Evolutionary conservation across 2,888 invertebrate genomes (phyloP).

Genomic region (Trachelus stipa): DNA sequence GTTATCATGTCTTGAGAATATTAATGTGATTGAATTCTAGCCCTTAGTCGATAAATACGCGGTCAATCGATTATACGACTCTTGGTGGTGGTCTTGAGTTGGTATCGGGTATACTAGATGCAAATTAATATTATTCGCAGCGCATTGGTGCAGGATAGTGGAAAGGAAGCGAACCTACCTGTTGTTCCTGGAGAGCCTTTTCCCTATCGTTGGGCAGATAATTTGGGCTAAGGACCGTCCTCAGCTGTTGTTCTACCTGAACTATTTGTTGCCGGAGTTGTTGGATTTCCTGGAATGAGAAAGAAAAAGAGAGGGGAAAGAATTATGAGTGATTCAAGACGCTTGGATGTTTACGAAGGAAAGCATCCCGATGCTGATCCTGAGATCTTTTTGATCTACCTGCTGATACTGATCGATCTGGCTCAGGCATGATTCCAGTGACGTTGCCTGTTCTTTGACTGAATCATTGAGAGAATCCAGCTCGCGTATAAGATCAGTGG

Average conservation of each 20-base stretch:
- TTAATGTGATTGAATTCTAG: not conserved
- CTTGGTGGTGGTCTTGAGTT: slow-evolving; percentile 60
- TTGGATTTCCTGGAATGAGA: slow-evolving; percentile 77
- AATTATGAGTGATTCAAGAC: not conserved
- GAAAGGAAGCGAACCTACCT: slow-evolving; percentile 75
- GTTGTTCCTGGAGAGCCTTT: slow-evolving; percentile 84
- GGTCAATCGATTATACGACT: not conserved
- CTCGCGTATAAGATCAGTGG: slow-evolving; percentile 76
- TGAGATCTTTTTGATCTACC: slow-evolving; percentile 52
- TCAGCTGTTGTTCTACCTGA: slow-evolving; percentile 88
- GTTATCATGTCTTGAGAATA: not conserved
- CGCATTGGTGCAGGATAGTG: slow-evolving; percentile 35
- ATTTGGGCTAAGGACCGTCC: slow-evolving; percentile 84
- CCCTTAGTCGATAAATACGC: not conserved
- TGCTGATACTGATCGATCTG: slow-evolving; percentile 91
- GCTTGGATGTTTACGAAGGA: not conserved
- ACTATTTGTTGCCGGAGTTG: slow-evolving; percentile 85
- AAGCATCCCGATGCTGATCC: slow-evolving; percentile 8
- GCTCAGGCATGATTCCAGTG: slow-evolving; percentile 80
- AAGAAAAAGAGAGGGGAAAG: slow-evolving; percentile 7
- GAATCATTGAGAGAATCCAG: slow-evolving; percentile 75
- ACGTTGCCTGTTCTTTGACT: slow-evolving; percentile 74
- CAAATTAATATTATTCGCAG: slow-evolving; percentile 40
- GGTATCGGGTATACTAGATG: slow-evolving; percentile 54
- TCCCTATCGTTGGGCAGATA: slow-evolving; percentile 87